Base-by-base conservation (phyloP, 2,113 vertebrate genomes). In the Lipophrys pholis region DNA sequence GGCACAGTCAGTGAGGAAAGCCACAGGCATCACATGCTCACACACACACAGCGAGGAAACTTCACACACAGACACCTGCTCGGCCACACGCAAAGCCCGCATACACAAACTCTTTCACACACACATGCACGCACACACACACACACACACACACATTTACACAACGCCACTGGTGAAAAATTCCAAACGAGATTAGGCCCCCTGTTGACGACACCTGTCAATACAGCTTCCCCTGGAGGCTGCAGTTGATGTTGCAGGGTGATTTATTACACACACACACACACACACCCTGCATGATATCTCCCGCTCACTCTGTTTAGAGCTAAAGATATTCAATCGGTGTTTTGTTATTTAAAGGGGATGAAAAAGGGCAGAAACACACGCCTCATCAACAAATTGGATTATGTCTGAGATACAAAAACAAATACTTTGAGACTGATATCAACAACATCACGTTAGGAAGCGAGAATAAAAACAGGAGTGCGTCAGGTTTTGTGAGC, bases 191-290 rank as follows among this genome's bases (percentile, higher is more conserved):
- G 70, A 88, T 88, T 80, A 84, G 67, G 43, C 61, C 65, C 73
- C 81, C 73, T 76, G 83, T 66, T 76, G 88, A 75, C 42, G 69
- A 85, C 84, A 86, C 77, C 83, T 84, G 85, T 87, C 82, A 85
- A 76, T 85, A 77, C 69, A 61, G 56, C 36, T 83, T 72, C 0
- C 59, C 81, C 86, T 78, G 48, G 73, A 81, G 89, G 83, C 67
- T 54, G 60, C 64, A 50, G 65, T 57, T 71, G 65, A 81, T 74
- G 66, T 54, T 56, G 38, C 12, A 35, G 30, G 40, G 59, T 68
- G 60, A 76, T 76, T 87, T 61, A 76, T 63, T 52, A 68, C 73
- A 41, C 48, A 75, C 72, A 39, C 59, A 58, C 66, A 57, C 58
- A 43, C 11, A 30, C 21, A 30, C n/a, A n/a, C n/a, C n/a, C n/a